Percentiles rank a stretch among this genome's conserved stretches.
Evolutionary conservation across 2,888 invertebrate species (phyloP).

Genomic region (Caenorhabditis sp.): DNA sequence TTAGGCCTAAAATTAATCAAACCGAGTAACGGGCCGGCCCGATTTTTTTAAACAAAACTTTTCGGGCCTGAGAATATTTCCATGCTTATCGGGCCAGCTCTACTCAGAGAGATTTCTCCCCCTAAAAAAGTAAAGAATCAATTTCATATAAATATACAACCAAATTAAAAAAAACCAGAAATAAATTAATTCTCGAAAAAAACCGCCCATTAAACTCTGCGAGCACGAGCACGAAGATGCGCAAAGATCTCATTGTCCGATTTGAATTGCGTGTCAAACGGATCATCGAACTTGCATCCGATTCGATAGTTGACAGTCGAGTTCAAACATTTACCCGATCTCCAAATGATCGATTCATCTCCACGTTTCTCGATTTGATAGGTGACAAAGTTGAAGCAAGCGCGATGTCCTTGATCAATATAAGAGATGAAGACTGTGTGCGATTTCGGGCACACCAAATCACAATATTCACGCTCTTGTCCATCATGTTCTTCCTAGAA

Average conservation of each 20-base stretch:
- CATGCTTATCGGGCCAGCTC: no score
- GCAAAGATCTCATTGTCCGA: slow-evolving; percentile 67
- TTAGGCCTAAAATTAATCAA: no score
- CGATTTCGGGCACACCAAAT: slow-evolving; percentile 69
- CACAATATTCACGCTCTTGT: slow-evolving; percentile 67
- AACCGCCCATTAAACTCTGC: slow-evolving; percentile 37
- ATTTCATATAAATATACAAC: no score
- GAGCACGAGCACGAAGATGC: slow-evolving; percentile 52
- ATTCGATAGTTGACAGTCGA: slow-evolving; percentile 65
- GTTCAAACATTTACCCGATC: slow-evolving; percentile 68
- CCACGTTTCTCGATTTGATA: slow-evolving; percentile 65
- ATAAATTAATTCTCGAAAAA: not conserved
- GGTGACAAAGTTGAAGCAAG: slow-evolving; percentile 69
- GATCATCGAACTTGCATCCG: slow-evolving; percentile 70
- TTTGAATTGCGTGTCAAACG: slow-evolving; percentile 66
- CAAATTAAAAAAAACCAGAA: slow-evolving; percentile 3
- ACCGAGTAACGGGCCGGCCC: no score
- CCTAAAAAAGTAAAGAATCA: no score
- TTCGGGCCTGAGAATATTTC: no score
- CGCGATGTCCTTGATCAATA: slow-evolving; percentile 63
- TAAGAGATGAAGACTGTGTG: slow-evolving; percentile 65
- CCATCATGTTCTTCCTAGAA: slow-evolving; percentile 63
- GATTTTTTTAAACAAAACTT: no score
- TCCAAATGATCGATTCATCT: slow-evolving; percentile 60
- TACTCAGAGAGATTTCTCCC: no score